Conservation (phyloP, 2,113 vertebrate species). For the Podilymbus podiceps region DNA sequence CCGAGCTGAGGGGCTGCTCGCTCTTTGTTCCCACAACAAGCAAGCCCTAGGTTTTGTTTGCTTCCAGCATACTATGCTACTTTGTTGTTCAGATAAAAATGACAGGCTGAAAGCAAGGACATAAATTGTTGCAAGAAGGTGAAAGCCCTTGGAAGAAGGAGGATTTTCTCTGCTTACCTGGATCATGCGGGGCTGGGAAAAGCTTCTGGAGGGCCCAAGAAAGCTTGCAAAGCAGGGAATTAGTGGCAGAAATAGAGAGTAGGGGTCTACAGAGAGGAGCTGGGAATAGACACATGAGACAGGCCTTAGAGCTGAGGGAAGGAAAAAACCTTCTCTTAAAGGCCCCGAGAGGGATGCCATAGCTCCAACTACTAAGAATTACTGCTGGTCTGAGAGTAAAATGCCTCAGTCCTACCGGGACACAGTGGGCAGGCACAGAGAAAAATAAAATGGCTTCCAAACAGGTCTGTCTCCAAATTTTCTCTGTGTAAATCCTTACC, state of each 20-base stretch:
- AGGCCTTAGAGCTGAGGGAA: not conserved
- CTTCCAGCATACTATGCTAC: not conserved
- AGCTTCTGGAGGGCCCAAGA: not conserved
- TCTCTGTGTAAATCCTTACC: not conserved
- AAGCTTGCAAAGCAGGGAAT: not conserved
- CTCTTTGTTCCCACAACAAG: not conserved
- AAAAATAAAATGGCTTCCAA: not conserved
- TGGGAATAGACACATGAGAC: not conserved
- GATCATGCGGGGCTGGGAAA: not conserved
- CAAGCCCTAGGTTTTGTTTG: rapidly evolving
- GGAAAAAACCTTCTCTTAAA: not conserved
- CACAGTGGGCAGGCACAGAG: not conserved
- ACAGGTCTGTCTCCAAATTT: not conserved
- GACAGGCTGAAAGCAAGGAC: not conserved
- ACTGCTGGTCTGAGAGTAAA: not conserved
- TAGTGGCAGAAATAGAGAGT: not conserved
- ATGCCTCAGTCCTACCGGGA: not conserved
- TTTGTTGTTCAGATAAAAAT: not conserved
- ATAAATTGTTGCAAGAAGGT: not conserved
- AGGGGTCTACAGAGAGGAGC: not conserved
- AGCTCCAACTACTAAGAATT: not conserved
- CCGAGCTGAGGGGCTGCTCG: rapidly evolving
- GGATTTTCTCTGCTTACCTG: not conserved
- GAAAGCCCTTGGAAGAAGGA: not conserved
- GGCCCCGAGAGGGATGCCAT: not conserved